Conservation (phyloP, 2,113 vertebrate species). For the Hyla sarda region DNA sequence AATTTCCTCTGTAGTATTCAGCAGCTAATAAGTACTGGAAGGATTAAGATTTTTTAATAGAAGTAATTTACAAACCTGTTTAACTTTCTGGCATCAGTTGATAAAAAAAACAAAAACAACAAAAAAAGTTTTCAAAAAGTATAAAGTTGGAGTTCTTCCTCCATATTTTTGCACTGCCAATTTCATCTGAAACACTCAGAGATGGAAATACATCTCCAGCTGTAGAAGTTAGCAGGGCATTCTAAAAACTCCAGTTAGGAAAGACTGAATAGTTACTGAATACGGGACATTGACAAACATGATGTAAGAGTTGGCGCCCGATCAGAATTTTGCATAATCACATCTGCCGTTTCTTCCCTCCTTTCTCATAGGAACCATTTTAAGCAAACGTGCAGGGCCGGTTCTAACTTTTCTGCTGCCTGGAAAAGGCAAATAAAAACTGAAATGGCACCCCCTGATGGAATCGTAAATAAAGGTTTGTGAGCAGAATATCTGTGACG, state of each 20-base stretch:
- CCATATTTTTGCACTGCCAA: background rate
- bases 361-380: slow-evolving; percentile 7
- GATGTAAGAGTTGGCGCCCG: slow-evolving; percentile 26
- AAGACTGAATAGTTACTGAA: slow-evolving; percentile 29
- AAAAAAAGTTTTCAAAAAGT: too few species aligned
- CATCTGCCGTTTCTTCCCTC: background rate
- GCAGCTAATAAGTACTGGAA: too few species aligned
- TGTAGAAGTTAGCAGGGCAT: background rate
- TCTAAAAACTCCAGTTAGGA: slow-evolving; percentile 2
- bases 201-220: background rate
- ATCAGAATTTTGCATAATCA: slow-evolving; percentile 37
- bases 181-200: background rate
- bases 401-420: too few species aligned
- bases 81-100: too few species aligned
- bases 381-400: background rate
- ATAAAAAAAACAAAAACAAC: too few species aligned
- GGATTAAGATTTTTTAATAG: too few species aligned
- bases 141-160: background rate
- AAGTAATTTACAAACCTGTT: too few species aligned
- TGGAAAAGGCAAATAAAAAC: too few species aligned
- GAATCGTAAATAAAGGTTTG: too few species aligned
- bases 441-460: too few species aligned
- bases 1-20: too few species aligned
- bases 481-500: too few species aligned
- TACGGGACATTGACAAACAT: slow-evolving; percentile 45